A percentile compares a stretch with the other conserved stretches of the same genome.
Evolutionary conservation across 2,888 invertebrate species (phyloP).

Genomic region (Cistogaster globosa): DNA sequence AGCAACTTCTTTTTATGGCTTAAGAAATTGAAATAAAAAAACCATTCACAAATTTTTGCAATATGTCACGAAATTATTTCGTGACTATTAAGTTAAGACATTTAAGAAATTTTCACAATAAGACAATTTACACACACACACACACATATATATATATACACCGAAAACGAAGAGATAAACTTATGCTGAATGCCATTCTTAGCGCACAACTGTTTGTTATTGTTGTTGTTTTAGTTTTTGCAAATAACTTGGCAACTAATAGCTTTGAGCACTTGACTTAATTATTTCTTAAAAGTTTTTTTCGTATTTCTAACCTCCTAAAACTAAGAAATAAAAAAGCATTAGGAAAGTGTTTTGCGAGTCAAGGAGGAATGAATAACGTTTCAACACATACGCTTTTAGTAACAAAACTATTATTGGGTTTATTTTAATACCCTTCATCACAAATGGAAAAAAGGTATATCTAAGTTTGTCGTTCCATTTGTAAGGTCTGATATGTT

Average conservation of each 20-base stretch:
- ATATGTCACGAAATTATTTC: too few species aligned
- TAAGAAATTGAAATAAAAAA: background rate
- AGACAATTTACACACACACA: too few species aligned
- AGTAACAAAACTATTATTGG: background rate
- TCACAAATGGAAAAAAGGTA: too few species aligned
- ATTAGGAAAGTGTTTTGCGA: too few species aligned
- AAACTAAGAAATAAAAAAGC: background rate
- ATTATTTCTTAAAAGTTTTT: too few species aligned
- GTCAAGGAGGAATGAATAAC: background rate
- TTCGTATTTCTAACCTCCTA: background rate
- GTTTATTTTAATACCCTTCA: too few species aligned
- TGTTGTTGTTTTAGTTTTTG: background rate
- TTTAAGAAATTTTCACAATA: background rate
- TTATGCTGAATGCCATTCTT: background rate
- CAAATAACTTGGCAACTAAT: slow-evolving; percentile 37
- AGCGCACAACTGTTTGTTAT: background rate
- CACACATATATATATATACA: too few species aligned
- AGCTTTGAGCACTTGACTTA: slow-evolving; percentile 27
- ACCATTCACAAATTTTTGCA: too few species aligned
- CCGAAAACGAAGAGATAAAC: too few species aligned
- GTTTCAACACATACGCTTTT: background rate
- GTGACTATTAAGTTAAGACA: too few species aligned
- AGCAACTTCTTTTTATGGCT: background rate
- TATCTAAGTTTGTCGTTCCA: too few species aligned
- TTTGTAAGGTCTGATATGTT: too few species aligned